Evolutionary conservation across 1,140 invertebrate genomes (phyloP).

Genomic region (Nautilus pompilius): DNA sequence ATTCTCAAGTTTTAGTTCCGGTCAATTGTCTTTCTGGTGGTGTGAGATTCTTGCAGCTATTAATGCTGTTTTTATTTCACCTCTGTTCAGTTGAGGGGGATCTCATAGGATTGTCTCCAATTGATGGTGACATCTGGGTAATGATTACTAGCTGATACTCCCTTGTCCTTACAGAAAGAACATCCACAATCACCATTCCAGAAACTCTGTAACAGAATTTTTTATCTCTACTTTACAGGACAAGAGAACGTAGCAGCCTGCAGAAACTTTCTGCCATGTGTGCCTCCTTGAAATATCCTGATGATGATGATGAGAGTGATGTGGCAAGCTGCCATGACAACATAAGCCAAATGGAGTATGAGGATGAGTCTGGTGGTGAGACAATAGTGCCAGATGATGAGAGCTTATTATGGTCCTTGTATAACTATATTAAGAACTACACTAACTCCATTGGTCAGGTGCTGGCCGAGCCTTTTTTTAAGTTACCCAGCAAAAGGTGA

Average conservation of each 20-base stretch:
- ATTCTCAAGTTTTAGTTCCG: too few species aligned
- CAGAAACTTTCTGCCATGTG: slow-evolving; percentile 61
- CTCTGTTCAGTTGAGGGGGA: too few species aligned
- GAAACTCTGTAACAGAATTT: background rate
- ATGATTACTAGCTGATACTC: too few species aligned
- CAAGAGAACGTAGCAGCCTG: slow-evolving; percentile 11
- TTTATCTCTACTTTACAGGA: background rate
- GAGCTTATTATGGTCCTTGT: slow-evolving; percentile 67
- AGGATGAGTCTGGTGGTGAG: slow-evolving; percentile 39
- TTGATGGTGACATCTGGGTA: too few species aligned
- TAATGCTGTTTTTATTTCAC: too few species aligned
- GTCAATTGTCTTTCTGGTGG: too few species aligned
- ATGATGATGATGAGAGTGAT: slow-evolving; percentile 54
- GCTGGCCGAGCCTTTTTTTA: slow-evolving; percentile 87
- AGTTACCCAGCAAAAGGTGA: slow-evolving; percentile 75
- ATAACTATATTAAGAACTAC: slow-evolving; percentile 72
- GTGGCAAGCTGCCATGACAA: slow-evolving; percentile 27
- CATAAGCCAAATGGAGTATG: slow-evolving; percentile 27
- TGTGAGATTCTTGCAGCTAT: too few species aligned
- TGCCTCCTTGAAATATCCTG: slow-evolving; percentile 62
- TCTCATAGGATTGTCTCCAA: too few species aligned
- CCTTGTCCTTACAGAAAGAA: background rate
- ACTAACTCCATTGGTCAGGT: slow-evolving; percentile 65
- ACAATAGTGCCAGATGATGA: slow-evolving; percentile 35
- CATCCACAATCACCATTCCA: background rate